Base-by-base conservation (phyloP, 1,140 invertebrate genomes). In the Pseudoatta argentina region DNA sequence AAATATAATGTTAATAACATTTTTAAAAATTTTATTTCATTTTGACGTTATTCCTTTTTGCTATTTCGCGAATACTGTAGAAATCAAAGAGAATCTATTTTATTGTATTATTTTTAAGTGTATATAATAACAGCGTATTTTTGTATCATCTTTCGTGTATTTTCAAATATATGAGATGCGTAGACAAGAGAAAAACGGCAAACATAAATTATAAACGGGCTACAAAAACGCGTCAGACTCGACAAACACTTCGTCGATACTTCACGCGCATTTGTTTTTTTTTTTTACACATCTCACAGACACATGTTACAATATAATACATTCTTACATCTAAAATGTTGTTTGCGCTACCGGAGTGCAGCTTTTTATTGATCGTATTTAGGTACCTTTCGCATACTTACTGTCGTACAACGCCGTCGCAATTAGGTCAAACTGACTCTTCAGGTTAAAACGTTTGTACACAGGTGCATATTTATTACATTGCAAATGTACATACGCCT, bases 401-500 rank as follows among this genome's bases (percentile, higher is more conserved):
- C 53, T 48, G 24, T 73, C 18, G 3, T 39, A 79, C 14, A 21
- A 1, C 39, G n/a, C 59, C 34, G 24, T 69, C 30, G n/a, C 44
- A 21, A 61, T 63, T 61, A 61, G 69, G 44, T 83, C 27, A 83
- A 73, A 83, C 69, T 73, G 69, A 83, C 55, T 75, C 5, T 53
- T 69, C 10, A 16, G 30, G 8, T 75, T 83, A 30, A 73, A 83
- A 89, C 81, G 90, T 92, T 89, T 90, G 89, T 93, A 91, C 90
- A 83, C 69, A 24, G 55, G 79, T 83, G 88, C 85, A 89, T 92
- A 89, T 86, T 89, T 92, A 92, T 91, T 93, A 91, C 81, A 91
- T 78, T 64, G 73, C 89, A 92, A 92, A 92, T 92, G 88, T 93
- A 94, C 92, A 92, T 92, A 92, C 78, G 91, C 90, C 82, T 87